Evolutionary conservation across 1,140 invertebrate genomes (phyloP).

Genomic region (Procambarus clarkii): DNA sequence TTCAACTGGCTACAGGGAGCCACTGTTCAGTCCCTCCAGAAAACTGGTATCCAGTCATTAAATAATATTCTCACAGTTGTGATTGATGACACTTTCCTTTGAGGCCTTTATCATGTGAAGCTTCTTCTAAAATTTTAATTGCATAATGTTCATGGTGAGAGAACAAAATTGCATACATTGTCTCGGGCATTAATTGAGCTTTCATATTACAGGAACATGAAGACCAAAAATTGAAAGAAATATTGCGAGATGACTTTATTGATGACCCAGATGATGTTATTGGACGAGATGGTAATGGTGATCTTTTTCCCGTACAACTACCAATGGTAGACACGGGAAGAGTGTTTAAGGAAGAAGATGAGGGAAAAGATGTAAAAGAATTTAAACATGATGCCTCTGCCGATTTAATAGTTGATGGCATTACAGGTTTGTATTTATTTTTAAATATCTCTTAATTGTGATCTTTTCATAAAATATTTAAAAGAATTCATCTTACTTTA

Average conservation of each 20-base stretch:
- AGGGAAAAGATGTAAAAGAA: not conserved
- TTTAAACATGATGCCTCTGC: not conserved
- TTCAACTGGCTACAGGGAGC: no score
- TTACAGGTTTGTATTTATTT: constrained; percentile 30
- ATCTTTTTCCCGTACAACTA: constrained; percentile 54
- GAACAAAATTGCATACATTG: no score
- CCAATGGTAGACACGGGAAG: constrained; percentile 51
- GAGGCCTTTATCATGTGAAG: no score
- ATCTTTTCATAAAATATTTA: no score
- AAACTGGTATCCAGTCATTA: no score
- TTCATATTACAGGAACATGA: constrained; percentile 54
- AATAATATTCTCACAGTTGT: no score
- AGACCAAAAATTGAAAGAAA: constrained; percentile 61
- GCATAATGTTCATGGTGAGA: no score
- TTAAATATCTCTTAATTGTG: no score
- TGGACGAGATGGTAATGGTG: constrained; percentile 16
- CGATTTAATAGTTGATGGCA: not conserved
- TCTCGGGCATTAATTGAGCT: not conserved
- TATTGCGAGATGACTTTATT: constrained; percentile 60
- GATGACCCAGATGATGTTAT: constrained; percentile 44
- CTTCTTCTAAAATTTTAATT: no score
- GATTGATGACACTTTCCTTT: no score
- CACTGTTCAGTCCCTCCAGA: no score
- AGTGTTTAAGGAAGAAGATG: constrained; percentile 49
- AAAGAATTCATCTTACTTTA: not conserved